phyloP scores from a whole-genome alignment of 2,888 invertebrate genomes.

The Diachrysia chrysitis region DNA sequence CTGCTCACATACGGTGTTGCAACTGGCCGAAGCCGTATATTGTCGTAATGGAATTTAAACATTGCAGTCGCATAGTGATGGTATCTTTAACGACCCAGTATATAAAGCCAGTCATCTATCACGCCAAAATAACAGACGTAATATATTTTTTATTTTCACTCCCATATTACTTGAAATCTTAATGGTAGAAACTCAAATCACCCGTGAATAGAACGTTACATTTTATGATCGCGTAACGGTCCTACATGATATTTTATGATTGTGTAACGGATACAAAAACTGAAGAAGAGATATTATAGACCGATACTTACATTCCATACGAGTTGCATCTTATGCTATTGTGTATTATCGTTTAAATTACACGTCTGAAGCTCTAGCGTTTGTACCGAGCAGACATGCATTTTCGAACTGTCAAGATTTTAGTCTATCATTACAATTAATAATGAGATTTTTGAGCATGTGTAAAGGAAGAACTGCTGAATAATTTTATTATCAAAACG shows the following conservation, averaged over 20 bases:
- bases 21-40: constrained; percentile 38
- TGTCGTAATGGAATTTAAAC: constrained; percentile 27
- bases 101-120: constrained; percentile 6
- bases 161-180: constrained; percentile 8
- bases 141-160: constrained; percentile 3
- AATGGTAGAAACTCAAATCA: constrained; percentile 21
- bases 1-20: constrained; percentile 22
- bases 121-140: constrained; percentile 3
- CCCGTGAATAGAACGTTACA: constrained; percentile 24
- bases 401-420: not conserved
- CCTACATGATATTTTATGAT: constrained; percentile 11
- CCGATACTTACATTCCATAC: constrained; percentile 5
- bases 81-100: not conserved
- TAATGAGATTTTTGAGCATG: not conserved
- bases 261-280: constrained; percentile 27
- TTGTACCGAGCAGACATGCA: not conserved
- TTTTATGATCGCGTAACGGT: constrained; percentile 24
- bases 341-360: constrained; percentile 4
- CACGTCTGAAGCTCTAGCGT: not conserved
- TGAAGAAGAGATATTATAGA: not conserved
- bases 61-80: constrained; percentile 11
- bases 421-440: not conserved
- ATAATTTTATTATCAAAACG: not conserved
- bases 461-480: not conserved
- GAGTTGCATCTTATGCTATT: constrained; percentile 12